A percentile compares a stretch with the other conserved stretches of the same genome.
Conservation (phyloP, 2,797 vertebrate species). For the Lithobates pipiens region DNA sequence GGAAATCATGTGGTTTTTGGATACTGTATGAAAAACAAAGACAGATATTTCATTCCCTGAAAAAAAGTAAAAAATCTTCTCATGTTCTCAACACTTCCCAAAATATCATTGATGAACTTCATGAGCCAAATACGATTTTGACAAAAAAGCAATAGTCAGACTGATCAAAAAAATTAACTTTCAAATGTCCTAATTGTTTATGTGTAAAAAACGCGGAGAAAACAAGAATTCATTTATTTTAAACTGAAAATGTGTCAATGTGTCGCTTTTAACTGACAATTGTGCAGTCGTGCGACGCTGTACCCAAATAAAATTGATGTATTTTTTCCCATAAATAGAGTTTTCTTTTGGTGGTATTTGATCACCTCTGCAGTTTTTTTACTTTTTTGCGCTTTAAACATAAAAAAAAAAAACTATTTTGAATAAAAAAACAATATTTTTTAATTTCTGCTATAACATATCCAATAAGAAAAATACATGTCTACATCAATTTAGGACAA, state of each 20-base stretch:
- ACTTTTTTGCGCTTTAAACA: no score
- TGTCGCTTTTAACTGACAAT: no score
- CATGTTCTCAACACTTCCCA: slow-evolving; percentile 38
- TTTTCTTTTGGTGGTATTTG: no score
- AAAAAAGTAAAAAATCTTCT: neutral
- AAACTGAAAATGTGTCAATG: neutral
- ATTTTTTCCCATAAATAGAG: no score
- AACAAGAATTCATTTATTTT: slow-evolving; percentile 19
- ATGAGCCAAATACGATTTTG: slow-evolving; percentile 41
- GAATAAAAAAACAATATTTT: no score
- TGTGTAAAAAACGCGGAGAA: neutral
- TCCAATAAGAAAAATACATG: no score
- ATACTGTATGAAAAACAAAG: slow-evolving; percentile 41
- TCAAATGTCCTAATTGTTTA: neutral
- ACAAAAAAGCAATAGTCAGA: slow-evolving; percentile 22
- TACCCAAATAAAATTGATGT: no score
- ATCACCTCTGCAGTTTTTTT: no score
- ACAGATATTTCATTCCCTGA: slow-evolving; percentile 17
- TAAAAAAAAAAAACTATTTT: no score
- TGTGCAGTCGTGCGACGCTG: no score
- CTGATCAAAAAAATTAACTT: neutral
- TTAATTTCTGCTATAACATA: no score
- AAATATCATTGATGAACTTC: slow-evolving; percentile 32
- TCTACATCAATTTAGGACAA: no score
- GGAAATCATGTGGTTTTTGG: slow-evolving; percentile 54